A percentile compares a stretch with the other conserved stretches of the same genome.
Evolutionary conservation across 2,113 vertebrate genomes (phyloP).

Genomic region (Sinocyclocheilus grahami): DNA sequence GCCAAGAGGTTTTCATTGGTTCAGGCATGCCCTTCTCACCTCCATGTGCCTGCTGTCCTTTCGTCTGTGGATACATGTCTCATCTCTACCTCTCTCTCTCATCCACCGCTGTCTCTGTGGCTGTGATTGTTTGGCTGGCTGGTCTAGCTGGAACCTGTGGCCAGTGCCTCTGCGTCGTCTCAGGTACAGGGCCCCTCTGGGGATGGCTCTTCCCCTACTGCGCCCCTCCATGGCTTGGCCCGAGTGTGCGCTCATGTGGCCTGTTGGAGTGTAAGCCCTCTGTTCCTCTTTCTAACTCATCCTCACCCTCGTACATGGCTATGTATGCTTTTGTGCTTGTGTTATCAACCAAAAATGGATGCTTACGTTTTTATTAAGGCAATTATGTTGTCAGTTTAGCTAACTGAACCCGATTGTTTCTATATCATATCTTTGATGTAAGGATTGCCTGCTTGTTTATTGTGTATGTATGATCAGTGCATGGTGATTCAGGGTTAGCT

Average conservation of each 20-base stretch:
- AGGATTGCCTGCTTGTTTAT: not conserved
- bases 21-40: constrained; percentile 13
- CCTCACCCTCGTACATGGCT: constrained; percentile 12
- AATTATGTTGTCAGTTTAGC: not conserved
- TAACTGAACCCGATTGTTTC: not conserved
- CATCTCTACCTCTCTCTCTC: constrained; percentile 48
- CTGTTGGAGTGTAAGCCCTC: constrained; percentile 86
- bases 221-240: constrained; percentile 75
- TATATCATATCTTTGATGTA: not conserved
- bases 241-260: constrained; percentile 82
- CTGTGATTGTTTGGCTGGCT: constrained; percentile 59
- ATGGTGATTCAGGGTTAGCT: not conserved
- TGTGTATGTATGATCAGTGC: not conserved
- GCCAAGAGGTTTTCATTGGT: not conserved
- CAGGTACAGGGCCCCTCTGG: constrained; percentile 82
- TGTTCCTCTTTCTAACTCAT: constrained; percentile 53
- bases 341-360: not conserved
- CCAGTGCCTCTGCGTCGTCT: constrained; percentile 71
- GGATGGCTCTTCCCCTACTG: constrained; percentile 67
- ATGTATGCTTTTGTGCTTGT: not conserved
- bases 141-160: constrained; percentile 81
- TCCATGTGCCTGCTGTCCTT: constrained; percentile 38
- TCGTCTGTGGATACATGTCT: constrained; percentile 50
- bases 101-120: constrained; percentile 61
- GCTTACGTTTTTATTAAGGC: not conserved